Evolutionary conservation across 1,140 invertebrate genomes (phyloP), one percentile per base, ranked within the genome.

Genomic region (Sarcophaga peregrina): DNA sequence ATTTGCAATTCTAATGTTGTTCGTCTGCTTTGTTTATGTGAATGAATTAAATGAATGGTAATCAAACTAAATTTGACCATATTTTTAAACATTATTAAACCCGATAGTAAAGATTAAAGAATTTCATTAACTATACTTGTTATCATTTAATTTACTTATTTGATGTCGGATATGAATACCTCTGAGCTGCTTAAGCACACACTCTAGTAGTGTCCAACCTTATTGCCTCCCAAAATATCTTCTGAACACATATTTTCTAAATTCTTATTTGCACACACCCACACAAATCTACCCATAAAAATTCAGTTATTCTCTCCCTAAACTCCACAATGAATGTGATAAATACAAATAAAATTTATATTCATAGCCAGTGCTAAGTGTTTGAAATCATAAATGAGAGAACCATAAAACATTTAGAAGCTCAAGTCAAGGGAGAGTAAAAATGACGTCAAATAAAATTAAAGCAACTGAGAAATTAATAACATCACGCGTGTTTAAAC

Each of bases 381-480:
- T 10, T 25, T 78, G 48, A 37, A 78, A 50, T 20, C 75, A 78
- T 52, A 68, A 68, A 20, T 68, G 20, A 9, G 10, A 68, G n/a
- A 20, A 13, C 54, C n/a, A 58, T n/a, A 13, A 58, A n/a, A 13
- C 54, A 58, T 13, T 7, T 58, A 58, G 25, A 37, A 37, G 25
- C 25, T 37, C 25, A 37, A 37, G 25, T 37, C 25, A 37, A 37
- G 4, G 25, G 25, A 37, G 25, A 37, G 25, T 37, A 58, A n/a
- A 58, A 58, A 58, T 58, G 54, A n/a, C 15, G 54, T 13, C 15
- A 58, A 58, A 58, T 11, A 58, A 75, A 75, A 50, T 50, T 50
- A 78, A 78, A 78, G 7, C 47, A 50, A 50, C 75, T 9, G 50
- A 50, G 75, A 78, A 78, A 78, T 78, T 78, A 78, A 78, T 78